phyloP scores from a whole-genome alignment of 2,113 vertebrate species.

The Amblyornis subalaris region DNA sequence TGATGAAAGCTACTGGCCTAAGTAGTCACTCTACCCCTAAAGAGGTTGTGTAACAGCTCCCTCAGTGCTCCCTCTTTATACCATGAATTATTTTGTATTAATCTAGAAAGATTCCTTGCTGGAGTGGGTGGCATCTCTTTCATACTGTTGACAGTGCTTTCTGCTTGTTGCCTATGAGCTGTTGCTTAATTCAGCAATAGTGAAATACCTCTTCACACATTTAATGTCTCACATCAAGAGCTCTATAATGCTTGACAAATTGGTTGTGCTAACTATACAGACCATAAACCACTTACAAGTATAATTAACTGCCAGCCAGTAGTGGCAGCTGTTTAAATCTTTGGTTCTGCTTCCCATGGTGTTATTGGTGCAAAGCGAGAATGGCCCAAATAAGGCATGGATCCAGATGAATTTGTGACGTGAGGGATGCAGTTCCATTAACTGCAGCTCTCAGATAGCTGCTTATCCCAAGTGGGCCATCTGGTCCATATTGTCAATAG shows the following conservation, averaged over 20 bases:
- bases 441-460: not conserved
- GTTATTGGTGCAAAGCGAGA: not conserved
- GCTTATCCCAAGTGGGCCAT: not conserved
- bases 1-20: not conserved
- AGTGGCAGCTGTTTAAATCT: constrained; percentile 24
- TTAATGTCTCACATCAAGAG: constrained; percentile 27
- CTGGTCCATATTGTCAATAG: not conserved
- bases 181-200: constrained; percentile 41
- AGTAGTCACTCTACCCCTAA: not conserved
- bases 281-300: constrained; percentile 14
- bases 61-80: not conserved
- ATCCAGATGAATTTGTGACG: not conserved
- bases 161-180: not conserved
- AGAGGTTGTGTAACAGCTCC: not conserved
- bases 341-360: not conserved
- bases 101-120: not conserved
- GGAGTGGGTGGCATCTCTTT: not conserved
- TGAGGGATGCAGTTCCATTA: not conserved
- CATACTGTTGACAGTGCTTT: not conserved
- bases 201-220: constrained; percentile 31
- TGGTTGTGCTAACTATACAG: constrained; percentile 37
- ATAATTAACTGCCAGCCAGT: constrained; percentile 29
- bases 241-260: constrained; percentile 22
- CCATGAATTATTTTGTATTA: not conserved
- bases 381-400: not conserved